Evolutionary conservation across 2,797 vertebrate species (phyloP), one percentile per base, ranked within the genome.

Genomic region (Anguilla obscura): DNA sequence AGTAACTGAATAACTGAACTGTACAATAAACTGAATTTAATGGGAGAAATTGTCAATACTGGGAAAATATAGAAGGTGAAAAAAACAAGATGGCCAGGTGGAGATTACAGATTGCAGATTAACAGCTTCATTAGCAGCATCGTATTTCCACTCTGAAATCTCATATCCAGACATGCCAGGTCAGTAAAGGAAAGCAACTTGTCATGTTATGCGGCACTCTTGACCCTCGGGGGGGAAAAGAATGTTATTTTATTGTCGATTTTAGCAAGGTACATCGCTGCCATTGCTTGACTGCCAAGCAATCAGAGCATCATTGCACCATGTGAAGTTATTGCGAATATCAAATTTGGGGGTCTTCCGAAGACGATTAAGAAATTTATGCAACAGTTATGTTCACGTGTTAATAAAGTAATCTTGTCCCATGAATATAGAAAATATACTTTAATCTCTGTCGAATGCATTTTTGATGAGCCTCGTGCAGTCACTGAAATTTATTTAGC

Each of bases 401-500:
- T 40, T 87, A n/a, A 40, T 27, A 21, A 18, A 60, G 40, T 87
- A 84, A 87, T 71, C 48, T n/a, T 63, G 56, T 87, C 79, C 45
- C 56, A n/a, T 54, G 30, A 63, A 87, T 69, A 71, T 63, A n/a
- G 48, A 50, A 18, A 27, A 50, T 56, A 12, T 45, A 4, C 50
- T 50, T 87, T 12, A 8, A 69, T 84, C 45, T 30, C 10, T 79
- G 45, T 50, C 27, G 5, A 27, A 71, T 54, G 52, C 54, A 40
- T 69, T 48, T 50, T 27, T 21, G 30, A 63, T 45, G 1, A 63
- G 56, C 76, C n/a, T 56, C 52, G 33, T 12, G 27, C 9, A 30
- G 45, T 40, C 40, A 33, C 56, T 56, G 30, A 56, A n/a, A 48
- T 74, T 52, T 50, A 87, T 87, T 87, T 69, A 50, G 90, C 89